Evolutionary conservation across 2,113 vertebrate species (phyloP), one percentile per base, ranked within the genome.

Genomic region (Trichomycterus rosablanca): DNA sequence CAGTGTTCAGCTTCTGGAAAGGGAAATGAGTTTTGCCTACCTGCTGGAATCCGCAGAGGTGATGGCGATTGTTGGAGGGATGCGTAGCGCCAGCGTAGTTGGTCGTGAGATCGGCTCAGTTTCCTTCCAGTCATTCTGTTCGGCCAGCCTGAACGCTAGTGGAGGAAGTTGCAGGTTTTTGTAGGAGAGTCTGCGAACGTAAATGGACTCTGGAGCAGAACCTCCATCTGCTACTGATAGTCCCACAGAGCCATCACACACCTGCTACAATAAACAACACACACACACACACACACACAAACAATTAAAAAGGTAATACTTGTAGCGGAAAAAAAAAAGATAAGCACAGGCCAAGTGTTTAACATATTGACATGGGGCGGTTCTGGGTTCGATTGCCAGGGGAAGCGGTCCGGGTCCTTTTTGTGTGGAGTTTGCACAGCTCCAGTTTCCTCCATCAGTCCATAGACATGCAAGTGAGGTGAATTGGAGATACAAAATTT

Each of bases 161-260:
- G 91, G 84, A 1, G 91, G 91, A 57, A 92, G 87, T 71, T 91
- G 90, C 20, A 92, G 74, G 16, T 65, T 89, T 19, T 87, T 81
- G 18, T 81, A 86, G 0, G 89, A 91, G n/a, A 88, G 85, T 55
- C 91, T 88, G 19, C 86, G 63, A 0, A 92, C 59, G 0, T 86
- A 81, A 57, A 85, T 87, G 7, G 84, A 77, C 20, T 91, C 84
- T 12, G 76, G 79, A 1, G 67, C 58, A 49, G 73, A 9, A 0
- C 59, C 68, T 46, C 84, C 82, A 0, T 86, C 86, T 48, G 86
- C 80, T 0, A 85, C 87, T 22, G 10, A 51, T 12, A n/a, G 18
- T 39, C 42, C 60, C 8, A 1, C 5, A 18, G 39, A 58, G 8
- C 19, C 42, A 7, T 58, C 18, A 8, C 20, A 63, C 54, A 58